Evolutionary conservation across 1,140 invertebrate genomes (phyloP).

Genomic region (Drosophila elegans): DNA sequence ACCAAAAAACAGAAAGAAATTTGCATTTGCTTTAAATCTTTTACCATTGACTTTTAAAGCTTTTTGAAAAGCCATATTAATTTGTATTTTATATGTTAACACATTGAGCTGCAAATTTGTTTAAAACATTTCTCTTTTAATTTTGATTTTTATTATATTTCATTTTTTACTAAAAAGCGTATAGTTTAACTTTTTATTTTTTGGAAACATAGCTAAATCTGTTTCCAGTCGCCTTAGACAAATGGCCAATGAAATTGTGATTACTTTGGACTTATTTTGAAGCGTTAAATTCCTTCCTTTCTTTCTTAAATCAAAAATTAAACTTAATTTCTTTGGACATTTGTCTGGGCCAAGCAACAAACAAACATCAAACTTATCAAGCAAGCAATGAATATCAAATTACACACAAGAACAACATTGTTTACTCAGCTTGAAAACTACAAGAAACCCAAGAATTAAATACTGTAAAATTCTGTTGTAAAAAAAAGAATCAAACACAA

Average conservation of each 20-base stretch:
- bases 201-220: constrained; percentile 1
- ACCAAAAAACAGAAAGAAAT: constrained; percentile 15
- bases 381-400: constrained; percentile 46
- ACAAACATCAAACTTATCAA: constrained; percentile 27
- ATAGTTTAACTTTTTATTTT: constrained; percentile 19
- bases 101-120: constrained; percentile 33
- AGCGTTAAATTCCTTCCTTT: background rate
- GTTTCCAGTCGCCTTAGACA: constrained; percentile 16
- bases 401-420: constrained; percentile 29
- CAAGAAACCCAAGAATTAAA: constrained; percentile 20
- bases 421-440: constrained; percentile 28
- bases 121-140: constrained; percentile 41
- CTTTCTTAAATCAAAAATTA: background rate
- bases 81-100: constrained; percentile 46
- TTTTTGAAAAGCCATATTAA: constrained; percentile 81
- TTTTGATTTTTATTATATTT: constrained; percentile 49
- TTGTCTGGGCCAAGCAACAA: constrained; percentile 32
- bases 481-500: constrained; percentile 20
- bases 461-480: constrained; percentile 29
- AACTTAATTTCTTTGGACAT: constrained; percentile 24
- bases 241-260: constrained; percentile 23
- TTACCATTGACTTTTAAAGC: constrained; percentile 75
- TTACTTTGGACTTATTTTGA: background rate
- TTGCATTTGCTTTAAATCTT: constrained; percentile 50
- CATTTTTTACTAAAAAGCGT: constrained; percentile 18